Conservation (phyloP, 2,797 vertebrate species). For the Cirrhinus mrigala region DNA sequence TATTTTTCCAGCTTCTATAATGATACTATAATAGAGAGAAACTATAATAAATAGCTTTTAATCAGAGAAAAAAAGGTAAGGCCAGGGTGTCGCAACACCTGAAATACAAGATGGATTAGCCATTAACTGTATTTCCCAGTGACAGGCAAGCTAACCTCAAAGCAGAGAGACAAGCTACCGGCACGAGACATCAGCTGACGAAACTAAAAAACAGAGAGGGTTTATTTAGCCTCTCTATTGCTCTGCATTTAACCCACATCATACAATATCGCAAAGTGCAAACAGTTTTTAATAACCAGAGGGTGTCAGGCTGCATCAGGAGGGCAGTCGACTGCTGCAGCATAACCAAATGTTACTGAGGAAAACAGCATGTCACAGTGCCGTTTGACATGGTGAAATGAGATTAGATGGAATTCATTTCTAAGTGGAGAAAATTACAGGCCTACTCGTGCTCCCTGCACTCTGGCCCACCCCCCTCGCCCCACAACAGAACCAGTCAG, state of each 20-base stretch:
- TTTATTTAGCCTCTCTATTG: constrained; percentile 83
- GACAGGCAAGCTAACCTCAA: constrained; percentile 59
- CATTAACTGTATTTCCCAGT: constrained; percentile 52
- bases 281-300: constrained; percentile 82
- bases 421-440: constrained; percentile 85
- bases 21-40: background rate
- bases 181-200: constrained; percentile 67
- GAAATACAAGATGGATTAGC: constrained; percentile 24
- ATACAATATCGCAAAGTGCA: constrained; percentile 77
- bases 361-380: constrained; percentile 81
- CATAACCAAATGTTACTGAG: constrained; percentile 84
- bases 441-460: constrained; percentile 64
- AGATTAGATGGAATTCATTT: constrained; percentile 87
- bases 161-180: constrained; percentile 52
- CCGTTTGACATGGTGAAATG: constrained; percentile 84
- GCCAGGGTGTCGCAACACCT: background rate
- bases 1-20: background rate
- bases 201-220: constrained; percentile 76
- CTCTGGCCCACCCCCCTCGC: constrained; percentile 58
- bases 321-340: constrained; percentile 78
- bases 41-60: background rate
- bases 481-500: constrained; percentile 74
- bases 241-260: constrained; percentile 85
- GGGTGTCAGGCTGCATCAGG: constrained; percentile 76
- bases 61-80: background rate